Evolutionary conservation across 2,113 vertebrate genomes (phyloP).

Genomic region (Amphiprion percula): DNA sequence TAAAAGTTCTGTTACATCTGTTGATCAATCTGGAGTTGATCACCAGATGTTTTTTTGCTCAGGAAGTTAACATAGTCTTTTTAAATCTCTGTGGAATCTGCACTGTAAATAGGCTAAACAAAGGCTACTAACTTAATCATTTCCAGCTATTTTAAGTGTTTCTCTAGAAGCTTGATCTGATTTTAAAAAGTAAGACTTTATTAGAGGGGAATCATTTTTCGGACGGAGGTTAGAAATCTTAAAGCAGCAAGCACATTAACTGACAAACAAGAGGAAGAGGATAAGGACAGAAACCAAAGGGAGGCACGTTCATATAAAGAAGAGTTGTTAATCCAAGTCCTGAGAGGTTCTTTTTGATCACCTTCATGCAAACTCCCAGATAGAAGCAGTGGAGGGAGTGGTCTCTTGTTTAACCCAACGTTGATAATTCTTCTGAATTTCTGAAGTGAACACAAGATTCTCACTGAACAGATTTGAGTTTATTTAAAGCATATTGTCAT

Average conservation of each 20-base stretch:
- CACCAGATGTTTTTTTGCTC: too few species aligned
- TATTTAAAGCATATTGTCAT: too few species aligned
- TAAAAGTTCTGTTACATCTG: too few species aligned
- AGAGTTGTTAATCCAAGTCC: background rate
- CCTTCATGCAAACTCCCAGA: constrained; percentile 9
- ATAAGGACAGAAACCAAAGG: constrained; percentile 3
- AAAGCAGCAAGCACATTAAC: background rate
- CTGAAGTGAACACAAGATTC: background rate
- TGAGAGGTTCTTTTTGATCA: background rate
- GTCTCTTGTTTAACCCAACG: background rate
- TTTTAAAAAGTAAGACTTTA: too few species aligned
- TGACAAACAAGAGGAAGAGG: background rate
- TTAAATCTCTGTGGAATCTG: too few species aligned
- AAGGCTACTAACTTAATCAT: too few species aligned
- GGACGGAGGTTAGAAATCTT: background rate
- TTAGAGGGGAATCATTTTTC: background rate
- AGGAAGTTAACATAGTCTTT: too few species aligned
- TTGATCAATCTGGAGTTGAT: too few species aligned
- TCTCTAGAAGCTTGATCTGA: too few species aligned
- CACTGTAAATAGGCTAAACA: too few species aligned
- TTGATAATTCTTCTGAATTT: background rate
- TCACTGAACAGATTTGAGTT: background rate
- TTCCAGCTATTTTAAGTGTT: too few species aligned
- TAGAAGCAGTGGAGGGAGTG: constrained; percentile 13
- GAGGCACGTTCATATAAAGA: background rate